phyloP scores from a whole-genome alignment of 2,888 invertebrate genomes.

The Nemapogon koenigi region DNA sequence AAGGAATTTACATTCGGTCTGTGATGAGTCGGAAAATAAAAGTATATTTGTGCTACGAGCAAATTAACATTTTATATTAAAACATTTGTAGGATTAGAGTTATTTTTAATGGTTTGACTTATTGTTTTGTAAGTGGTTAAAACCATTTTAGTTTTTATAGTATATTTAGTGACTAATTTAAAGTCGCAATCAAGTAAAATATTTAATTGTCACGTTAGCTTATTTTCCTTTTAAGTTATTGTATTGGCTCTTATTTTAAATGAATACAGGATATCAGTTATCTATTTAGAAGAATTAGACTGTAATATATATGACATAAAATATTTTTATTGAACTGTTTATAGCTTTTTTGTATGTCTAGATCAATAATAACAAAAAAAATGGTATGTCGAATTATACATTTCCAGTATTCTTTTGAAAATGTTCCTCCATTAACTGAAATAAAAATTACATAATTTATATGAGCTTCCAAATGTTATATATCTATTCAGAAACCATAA shows the following conservation, averaged over 20 bases:
- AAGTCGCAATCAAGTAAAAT: constrained; percentile 40
- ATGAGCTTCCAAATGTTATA: constrained; percentile 29
- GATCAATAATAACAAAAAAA: constrained; percentile 25
- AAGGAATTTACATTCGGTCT: constrained; percentile 35
- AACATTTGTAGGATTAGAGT: constrained; percentile 50
- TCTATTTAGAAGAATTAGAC: constrained; percentile 18
- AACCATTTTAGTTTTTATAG: constrained; percentile 56
- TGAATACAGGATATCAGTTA: neutral
- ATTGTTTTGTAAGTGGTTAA: constrained; percentile 56
- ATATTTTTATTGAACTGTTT: constrained; percentile 30
- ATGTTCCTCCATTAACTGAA: constrained; percentile 15
- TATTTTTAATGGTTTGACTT: constrained; percentile 50
- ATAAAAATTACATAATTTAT: constrained; percentile 49
- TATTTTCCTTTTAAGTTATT: neutral
- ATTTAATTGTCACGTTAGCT: constrained; percentile 7
- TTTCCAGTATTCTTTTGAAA: constrained; percentile 1
- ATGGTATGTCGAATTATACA: constrained; percentile 24
- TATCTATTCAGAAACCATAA: constrained; percentile 11
- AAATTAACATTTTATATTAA: constrained; percentile 55
- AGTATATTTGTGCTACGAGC: constrained; percentile 59
- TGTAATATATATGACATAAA: constrained; percentile 35
- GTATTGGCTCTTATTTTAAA: too few relatives aligned
- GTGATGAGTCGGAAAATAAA: constrained; percentile 50
- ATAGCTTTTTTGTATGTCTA: constrained; percentile 36
- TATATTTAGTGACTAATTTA: constrained; percentile 48